Conservation (phyloP, 2,888 invertebrate species). For the Apocheima hispidaria region DNA sequence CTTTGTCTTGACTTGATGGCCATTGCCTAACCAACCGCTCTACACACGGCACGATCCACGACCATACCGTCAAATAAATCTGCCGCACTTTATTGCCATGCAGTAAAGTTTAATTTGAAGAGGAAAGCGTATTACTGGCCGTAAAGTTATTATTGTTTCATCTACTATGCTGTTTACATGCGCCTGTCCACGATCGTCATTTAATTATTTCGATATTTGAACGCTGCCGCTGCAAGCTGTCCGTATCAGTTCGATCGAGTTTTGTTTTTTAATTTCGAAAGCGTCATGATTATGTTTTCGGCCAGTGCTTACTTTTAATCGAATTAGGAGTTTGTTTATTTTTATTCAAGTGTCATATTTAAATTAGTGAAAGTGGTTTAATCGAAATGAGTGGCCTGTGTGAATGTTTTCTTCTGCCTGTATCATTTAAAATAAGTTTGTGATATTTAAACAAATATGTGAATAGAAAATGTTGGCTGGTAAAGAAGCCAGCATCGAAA, state of each 20-base stretch:
- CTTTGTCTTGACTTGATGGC: constrained; percentile 72
- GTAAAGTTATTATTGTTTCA: constrained; percentile 64
- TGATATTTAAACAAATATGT: constrained; percentile 61
- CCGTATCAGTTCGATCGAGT: constrained; percentile 54
- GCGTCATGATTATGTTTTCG: constrained; percentile 43
- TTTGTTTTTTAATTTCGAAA: constrained; percentile 44
- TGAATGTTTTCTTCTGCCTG: constrained; percentile 38
- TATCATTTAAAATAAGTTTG: constrained; percentile 42
- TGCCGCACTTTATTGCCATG: constrained; percentile 50
- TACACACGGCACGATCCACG: constrained; percentile 66
- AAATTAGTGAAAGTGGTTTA: constrained; percentile 42
- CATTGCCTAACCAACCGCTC: constrained; percentile 82
- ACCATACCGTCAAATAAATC: constrained; percentile 47
- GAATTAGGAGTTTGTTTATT: constrained; percentile 19
- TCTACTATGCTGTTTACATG: constrained; percentile 76
- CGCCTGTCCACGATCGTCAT: constrained; percentile 73
- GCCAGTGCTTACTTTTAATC: constrained; percentile 47
- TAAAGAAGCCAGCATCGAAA: constrained; percentile 79
- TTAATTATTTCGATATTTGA: constrained; percentile 82
- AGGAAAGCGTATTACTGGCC: constrained; percentile 39
- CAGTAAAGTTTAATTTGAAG: constrained; percentile 61
- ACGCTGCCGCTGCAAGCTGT: constrained; percentile 70
- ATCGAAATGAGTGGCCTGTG: constrained; percentile 35
- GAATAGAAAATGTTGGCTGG: constrained; percentile 79
- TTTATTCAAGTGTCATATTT: constrained; percentile 17